Evolutionary conservation across 2,888 invertebrate genomes (phyloP).

Genomic region (Spatulosminthurus flaviceps): DNA sequence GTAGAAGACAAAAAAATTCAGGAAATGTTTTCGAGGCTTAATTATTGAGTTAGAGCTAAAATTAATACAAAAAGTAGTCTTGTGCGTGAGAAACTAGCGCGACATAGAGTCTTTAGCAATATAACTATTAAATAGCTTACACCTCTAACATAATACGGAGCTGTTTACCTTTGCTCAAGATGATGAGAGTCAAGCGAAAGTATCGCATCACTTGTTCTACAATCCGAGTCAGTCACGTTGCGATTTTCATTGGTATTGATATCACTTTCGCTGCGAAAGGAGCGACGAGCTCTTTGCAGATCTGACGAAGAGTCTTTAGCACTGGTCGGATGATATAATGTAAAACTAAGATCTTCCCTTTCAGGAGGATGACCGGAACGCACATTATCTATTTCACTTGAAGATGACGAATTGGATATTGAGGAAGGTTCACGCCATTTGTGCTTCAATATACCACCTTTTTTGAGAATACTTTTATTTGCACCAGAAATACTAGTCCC

Average conservation of each 20-base stretch:
- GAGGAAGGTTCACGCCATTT: constrained; percentile 46
- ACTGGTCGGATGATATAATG: not conserved
- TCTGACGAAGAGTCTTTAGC: constrained; percentile 23
- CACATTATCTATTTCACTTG: constrained; percentile 39
- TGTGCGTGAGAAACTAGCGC: too few species aligned
- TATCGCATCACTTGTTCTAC: too few species aligned
- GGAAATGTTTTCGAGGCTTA: too few species aligned
- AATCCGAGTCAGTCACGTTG: not conserved
- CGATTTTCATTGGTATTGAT: constrained; percentile 23
- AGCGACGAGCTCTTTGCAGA: constrained; percentile 22
- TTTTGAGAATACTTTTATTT: constrained; percentile 52
- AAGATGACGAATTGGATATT: constrained; percentile 41
- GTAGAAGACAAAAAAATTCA: too few species aligned
- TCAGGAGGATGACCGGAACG: constrained; percentile 29
- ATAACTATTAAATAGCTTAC: too few species aligned
- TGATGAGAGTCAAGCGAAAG: not conserved
- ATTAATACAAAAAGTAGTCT: too few species aligned
- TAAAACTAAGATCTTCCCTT: constrained; percentile 4
- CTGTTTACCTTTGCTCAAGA: not conserved
- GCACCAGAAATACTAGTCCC: constrained; percentile 9
- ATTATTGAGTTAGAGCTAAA: too few species aligned
- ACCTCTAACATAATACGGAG: not conserved
- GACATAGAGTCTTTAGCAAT: too few species aligned
- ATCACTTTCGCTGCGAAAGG: constrained; percentile 37
- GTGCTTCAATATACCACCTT: constrained; percentile 48